phyloP scores from a whole-genome alignment of 2,888 invertebrate genomes.

The Spilosoma lubricipeda region DNA sequence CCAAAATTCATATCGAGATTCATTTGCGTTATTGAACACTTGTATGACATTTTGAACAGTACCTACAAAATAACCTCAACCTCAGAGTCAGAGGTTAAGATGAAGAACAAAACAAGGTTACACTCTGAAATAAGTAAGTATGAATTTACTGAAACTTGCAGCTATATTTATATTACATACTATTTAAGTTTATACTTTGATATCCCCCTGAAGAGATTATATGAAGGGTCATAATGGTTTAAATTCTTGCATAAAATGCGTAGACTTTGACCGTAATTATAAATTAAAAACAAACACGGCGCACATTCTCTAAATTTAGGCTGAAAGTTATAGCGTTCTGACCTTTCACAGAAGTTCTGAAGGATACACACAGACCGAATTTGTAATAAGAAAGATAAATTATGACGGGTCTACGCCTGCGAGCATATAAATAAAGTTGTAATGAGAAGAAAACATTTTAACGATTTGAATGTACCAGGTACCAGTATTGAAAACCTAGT shows the following conservation, averaged over 20 bases:
- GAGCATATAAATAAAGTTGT: neutral
- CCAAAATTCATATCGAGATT: neutral
- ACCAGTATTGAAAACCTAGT: neutral
- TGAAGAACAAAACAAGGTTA: neutral
- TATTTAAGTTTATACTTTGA: no score
- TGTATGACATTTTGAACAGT: neutral
- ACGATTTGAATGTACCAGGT: no score
- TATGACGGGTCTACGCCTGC: neutral
- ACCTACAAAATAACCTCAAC: neutral
- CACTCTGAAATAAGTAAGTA: neutral
- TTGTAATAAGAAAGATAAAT: slow-evolving; percentile 16
- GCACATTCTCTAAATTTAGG: slow-evolving; percentile 18
- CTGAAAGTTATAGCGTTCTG: slow-evolving; percentile 2
- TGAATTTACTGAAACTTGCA: neutral
- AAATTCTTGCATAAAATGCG: neutral
- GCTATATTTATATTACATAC: no score
- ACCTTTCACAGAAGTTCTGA: slow-evolving; percentile 12
- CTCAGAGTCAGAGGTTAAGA: neutral
- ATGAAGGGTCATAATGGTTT: neutral
- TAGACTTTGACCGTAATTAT: slow-evolving; percentile 14
- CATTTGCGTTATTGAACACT: neutral
- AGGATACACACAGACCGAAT: slow-evolving; percentile 17
- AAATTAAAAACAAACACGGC: slow-evolving; percentile 30
- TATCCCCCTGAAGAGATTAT: neutral
- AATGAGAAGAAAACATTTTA: neutral